Percentiles rank a stretch among this genome's conserved stretches.
These are phyloP conservation scores for Prionace glauca DNA, from an alignment of 2,797 vertebrate species.

Conservation along the genomic window DNA sequence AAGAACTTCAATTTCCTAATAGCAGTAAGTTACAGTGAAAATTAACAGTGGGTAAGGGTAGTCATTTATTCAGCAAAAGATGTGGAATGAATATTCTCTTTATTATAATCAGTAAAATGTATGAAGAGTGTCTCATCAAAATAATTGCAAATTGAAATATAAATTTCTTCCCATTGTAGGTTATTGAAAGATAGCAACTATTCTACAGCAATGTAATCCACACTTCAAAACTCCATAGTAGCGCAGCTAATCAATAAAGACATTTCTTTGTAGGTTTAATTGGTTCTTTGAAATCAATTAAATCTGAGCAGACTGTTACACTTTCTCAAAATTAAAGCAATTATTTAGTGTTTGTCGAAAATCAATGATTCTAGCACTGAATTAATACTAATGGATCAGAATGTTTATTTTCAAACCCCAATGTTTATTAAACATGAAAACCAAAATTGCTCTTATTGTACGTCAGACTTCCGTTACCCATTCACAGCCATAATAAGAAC, in stretches of 20 bases:
- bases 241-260: slow-evolving; percentile 1
- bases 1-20: neutral
- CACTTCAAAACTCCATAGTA: neutral
- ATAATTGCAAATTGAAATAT: neutral
- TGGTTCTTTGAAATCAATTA: neutral
- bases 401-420: neutral
- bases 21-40: neutral
- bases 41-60: neutral
- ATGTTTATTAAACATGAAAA: neutral
- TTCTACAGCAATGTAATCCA: neutral
- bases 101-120: neutral
- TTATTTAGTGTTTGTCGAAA: neutral
- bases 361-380: neutral
- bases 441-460: neutral
- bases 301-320: neutral
- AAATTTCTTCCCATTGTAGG: neutral
- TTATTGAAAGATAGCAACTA: neutral
- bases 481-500: neutral
- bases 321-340: neutral
- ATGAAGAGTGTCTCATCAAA: neutral
- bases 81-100: neutral
- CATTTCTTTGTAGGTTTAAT: neutral
- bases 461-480: neutral
- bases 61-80: neutral
- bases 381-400: neutral